Evolutionary conservation across 2,888 invertebrate genomes (phyloP).

Genomic region (Dasypogon diadema): DNA sequence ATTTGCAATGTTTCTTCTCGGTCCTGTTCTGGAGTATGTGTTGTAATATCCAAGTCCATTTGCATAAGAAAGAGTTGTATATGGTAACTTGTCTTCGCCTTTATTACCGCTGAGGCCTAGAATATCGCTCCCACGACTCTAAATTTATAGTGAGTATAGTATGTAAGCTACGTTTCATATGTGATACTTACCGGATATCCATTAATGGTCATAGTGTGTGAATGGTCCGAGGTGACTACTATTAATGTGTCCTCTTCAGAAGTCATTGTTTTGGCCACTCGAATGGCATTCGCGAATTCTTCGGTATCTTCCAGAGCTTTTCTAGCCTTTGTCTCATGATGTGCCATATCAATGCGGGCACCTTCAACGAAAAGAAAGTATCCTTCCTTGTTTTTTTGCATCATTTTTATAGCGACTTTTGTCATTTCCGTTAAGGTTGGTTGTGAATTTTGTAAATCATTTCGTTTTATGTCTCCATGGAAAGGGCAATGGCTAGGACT

Average conservation of each 20-base stretch:
- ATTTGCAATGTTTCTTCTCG: slow-evolving; percentile 58
- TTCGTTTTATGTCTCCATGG: slow-evolving; percentile 71
- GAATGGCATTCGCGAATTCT: slow-evolving; percentile 79
- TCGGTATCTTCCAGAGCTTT: slow-evolving; percentile 83
- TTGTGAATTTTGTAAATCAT: slow-evolving; percentile 67
- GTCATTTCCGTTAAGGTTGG: slow-evolving; percentile 79
- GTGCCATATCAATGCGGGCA: slow-evolving; percentile 70
- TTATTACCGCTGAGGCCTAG: slow-evolving; percentile 70
- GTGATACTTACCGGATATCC: slow-evolving; percentile 80
- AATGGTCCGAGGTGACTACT: slow-evolving; percentile 84
- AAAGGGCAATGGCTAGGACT: slow-evolving; percentile 72
- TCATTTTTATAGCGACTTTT: slow-evolving; percentile 73
- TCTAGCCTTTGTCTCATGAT: slow-evolving; percentile 76
- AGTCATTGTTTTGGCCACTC: slow-evolving; percentile 74
- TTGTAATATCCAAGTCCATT: slow-evolving; percentile 76
- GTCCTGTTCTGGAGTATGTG: slow-evolving; percentile 59
- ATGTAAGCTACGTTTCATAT: no score
- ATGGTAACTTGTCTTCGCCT: slow-evolving; percentile 74
- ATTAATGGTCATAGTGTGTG: slow-evolving; percentile 80
- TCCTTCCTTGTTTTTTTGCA: slow-evolving; percentile 73
- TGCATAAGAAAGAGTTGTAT: slow-evolving; percentile 79
- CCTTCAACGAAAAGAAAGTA: slow-evolving; percentile 81
- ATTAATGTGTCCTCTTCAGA: slow-evolving; percentile 79
- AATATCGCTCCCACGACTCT: slow-evolving; percentile 71
- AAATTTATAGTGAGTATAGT: no score